phyloP scores from a whole-genome alignment of 2,113 vertebrate genomes.

The Pontoporia blainvillei region DNA sequence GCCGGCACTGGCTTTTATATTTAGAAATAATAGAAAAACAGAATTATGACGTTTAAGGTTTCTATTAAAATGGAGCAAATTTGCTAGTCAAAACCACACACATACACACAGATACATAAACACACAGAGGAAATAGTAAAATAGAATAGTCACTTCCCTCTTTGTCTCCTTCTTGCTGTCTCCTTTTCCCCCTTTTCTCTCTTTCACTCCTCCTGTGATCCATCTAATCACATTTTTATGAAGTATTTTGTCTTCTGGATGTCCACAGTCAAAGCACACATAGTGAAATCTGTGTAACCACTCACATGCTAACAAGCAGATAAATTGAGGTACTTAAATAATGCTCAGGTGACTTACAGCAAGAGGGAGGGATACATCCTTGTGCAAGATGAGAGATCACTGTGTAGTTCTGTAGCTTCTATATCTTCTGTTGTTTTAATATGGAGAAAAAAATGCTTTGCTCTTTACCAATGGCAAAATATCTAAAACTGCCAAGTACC shows the following conservation, averaged over 20 bases:
- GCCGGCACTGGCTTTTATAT: background rate
- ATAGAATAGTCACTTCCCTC: background rate
- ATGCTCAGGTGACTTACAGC: background rate
- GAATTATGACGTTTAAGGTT: background rate
- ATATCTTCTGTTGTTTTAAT: background rate
- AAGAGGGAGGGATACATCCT: background rate
- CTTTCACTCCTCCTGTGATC: background rate
- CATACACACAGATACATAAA: background rate
- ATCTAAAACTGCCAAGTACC: background rate
- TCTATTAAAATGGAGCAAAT: background rate
- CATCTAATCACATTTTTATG: background rate
- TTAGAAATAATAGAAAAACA: background rate
- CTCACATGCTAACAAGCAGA: background rate
- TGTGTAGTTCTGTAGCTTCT: background rate
- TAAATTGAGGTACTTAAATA: background rate
- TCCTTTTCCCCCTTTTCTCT: background rate
- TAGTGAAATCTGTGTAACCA: background rate
- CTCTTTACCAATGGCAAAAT: background rate
- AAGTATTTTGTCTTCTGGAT: background rate
- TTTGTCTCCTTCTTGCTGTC: background rate
- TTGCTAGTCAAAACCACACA: background rate
- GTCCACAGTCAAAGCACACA: background rate
- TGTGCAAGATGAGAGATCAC: background rate
- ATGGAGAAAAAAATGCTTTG: background rate
- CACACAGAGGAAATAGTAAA: background rate